Base-by-base conservation (phyloP, 2,797 vertebrate genomes). In the Bothrops alternatus region DNA sequence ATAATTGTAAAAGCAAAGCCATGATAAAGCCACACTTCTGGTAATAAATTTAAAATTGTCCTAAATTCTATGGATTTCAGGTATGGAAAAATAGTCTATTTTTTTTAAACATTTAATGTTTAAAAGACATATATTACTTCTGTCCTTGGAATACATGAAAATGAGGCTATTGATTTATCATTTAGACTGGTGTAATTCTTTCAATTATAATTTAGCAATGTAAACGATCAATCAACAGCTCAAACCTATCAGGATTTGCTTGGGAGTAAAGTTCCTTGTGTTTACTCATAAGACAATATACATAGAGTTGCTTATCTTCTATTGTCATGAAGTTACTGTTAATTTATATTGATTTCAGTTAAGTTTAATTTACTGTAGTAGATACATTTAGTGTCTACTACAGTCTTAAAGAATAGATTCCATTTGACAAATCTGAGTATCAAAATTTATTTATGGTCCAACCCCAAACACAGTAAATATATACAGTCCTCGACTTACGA, bases 341-440 rank as follows among this genome's bases (percentile, higher is more conserved):
- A 50, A 88, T 88, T n/a, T 55, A 73, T 78, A 92, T 28, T 50
- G 60, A 93, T 90, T 93, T 92, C 87, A 94, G 47, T 87, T 94
- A 82, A 92, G 89, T 87, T 47, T 93, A 93, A 91, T 50, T n/a
- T 73, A 26, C 14, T 47, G 53, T 37, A 73, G 65, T 37, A 73
- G n/a, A 18, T 73, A n/a, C 16, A 37, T 73, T 37, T 32, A 73
- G 65, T 18, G 65, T 65, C 12, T 13, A 57, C 60, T 53, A 65
- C 14, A 20, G 26, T 58, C 55, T 87, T 37, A 53, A 90, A 78
- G 8, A 12, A 73, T 8, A 53, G 20, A 78, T 50, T 93, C 28
- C 16, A 37, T 2, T 23, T 50, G 89, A 5, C 16, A 69, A 37
- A 56, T 25, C 18, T 86, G 32, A 2, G 13, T 63, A 47, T 92